Evolutionary conservation across 2,113 vertebrate genomes (phyloP).

Genomic region (Lasiurus borealis): DNA sequence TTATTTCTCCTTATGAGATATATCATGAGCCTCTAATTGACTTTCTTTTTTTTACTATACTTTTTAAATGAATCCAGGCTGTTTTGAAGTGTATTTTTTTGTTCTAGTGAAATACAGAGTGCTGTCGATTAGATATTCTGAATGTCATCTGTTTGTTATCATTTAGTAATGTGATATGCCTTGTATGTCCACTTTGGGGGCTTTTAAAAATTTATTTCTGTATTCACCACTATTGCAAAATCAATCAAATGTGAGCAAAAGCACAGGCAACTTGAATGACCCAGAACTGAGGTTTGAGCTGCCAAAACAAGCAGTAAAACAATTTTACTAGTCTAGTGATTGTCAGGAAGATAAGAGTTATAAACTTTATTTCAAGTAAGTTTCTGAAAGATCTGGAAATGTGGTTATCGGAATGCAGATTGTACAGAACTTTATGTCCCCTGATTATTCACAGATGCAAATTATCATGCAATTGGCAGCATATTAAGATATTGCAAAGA

Average conservation of each 20-base stretch:
- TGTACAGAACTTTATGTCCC: slow-evolving; percentile 27
- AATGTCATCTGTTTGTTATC: slow-evolving; percentile 71
- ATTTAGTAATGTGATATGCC: slow-evolving; percentile 67
- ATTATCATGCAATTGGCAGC: slow-evolving; percentile 46
- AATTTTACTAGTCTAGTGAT: slow-evolving; percentile 65
- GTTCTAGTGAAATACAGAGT: slow-evolving; percentile 65
- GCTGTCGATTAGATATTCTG: slow-evolving; percentile 63
- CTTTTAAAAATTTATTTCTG: slow-evolving; percentile 43
- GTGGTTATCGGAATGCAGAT: slow-evolving; percentile 69
- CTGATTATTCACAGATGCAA: slow-evolving; percentile 62
- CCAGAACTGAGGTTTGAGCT: slow-evolving; percentile 60
- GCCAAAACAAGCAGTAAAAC: slow-evolving; percentile 73
- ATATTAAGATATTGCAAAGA: neutral
- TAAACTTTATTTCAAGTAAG: slow-evolving; percentile 74
- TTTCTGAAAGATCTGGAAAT: slow-evolving; percentile 71
- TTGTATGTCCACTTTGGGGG: slow-evolving; percentile 56
- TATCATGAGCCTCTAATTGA: slow-evolving; percentile 48
- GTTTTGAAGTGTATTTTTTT: slow-evolving; percentile 71
- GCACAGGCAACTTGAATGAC: slow-evolving; percentile 58
- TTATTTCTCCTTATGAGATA: slow-evolving; percentile 55
- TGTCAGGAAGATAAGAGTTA: slow-evolving; percentile 63
- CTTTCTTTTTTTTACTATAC: neutral
- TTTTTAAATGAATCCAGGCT: slow-evolving; percentile 62
- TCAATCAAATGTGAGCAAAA: slow-evolving; percentile 67
- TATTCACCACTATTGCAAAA: slow-evolving; percentile 67